Evolutionary conservation across 2,888 invertebrate genomes (phyloP).

Genomic region (Oscheius sp.): DNA sequence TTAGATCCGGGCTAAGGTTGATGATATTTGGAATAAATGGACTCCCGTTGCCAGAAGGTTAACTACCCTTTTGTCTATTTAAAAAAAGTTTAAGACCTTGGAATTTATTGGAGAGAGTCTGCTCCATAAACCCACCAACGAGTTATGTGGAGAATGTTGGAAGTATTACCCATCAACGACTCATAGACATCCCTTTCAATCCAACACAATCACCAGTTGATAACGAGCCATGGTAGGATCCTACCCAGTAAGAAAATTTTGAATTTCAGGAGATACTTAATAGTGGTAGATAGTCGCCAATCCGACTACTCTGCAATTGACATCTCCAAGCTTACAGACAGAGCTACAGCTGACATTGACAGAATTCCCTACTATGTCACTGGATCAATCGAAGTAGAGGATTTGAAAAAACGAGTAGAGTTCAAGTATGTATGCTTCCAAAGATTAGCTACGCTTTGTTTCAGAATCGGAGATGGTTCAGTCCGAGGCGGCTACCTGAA

Average conservation of each 20-base stretch:
- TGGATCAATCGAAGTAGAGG: conserved; percentile 55
- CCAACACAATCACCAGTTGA: conserved; percentile 29
- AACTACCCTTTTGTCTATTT: not conserved
- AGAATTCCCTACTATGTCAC: conserved; percentile 64
- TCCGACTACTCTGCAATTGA: conserved; percentile 58
- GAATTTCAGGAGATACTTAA: conserved; percentile 53
- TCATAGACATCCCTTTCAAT: conserved; percentile 50
- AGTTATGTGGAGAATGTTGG: conserved; percentile 50
- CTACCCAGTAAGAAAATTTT: not conserved
- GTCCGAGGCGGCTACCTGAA: conserved; percentile 66
- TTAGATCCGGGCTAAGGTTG: conserved; percentile 60
- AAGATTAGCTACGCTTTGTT: not conserved
- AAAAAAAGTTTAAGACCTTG: conserved; percentile 44
- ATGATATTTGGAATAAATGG: conserved; percentile 64
- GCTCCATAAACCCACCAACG: conserved; percentile 61
- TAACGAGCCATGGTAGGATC: not conserved
- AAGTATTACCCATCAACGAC: conserved; percentile 49
- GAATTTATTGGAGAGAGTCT: conserved; percentile 62
- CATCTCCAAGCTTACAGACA: conserved; percentile 57
- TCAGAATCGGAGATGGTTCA: conserved; percentile 63
- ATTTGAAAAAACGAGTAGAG: conserved; percentile 45
- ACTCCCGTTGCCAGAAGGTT: conserved; percentile 48
- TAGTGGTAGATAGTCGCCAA: conserved; percentile 59
- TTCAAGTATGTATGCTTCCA: conserved; percentile 45
- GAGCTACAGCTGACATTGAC: conserved; percentile 58